Evolutionary conservation across 2,888 invertebrate genomes (phyloP), one percentile per base, ranked within the genome.

Genomic region (Oscheius sp.): DNA sequence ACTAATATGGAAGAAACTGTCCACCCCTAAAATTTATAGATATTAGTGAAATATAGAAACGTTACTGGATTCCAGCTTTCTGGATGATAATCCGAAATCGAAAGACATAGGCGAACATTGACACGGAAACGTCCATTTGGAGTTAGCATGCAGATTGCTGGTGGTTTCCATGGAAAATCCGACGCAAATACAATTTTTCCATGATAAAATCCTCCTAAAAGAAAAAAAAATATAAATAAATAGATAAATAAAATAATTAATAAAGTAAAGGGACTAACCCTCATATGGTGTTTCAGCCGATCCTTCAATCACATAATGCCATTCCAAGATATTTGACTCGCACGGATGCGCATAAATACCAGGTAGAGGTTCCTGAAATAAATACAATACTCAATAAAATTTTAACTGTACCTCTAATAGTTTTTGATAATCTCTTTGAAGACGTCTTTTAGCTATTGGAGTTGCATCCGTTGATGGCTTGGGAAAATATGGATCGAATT

Each of bases 21-120:
- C 97, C 97, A 98, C 1, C 96, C n/a, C n/a, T n/a, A n/a, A n/a
- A n/a, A n/a, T n/a, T n/a, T n/a, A n/a, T n/a, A n/a, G n/a, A n/a
- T n/a, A n/a, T n/a, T n/a, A n/a, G n/a, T n/a, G n/a, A n/a, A n/a
- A n/a, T n/a, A n/a, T n/a, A n/a, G n/a, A n/a, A n/a, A n/a, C n/a
- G n/a, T n/a, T n/a, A n/a, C 95, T 10, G 98, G 98, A 89, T 98
- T 98, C 98, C 98, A 99, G 2, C 96, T 95, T 87, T 98, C 97
- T 0, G 95, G 95, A 88, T 96, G 96, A 87, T 93, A 96, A 88
- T 96, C 95, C 67, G 92, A 92, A 79, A 92, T 98, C 80, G 96
- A 96, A 79, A 99, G 91, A 89, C 98, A 99, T 73, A 98, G 80
- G 68, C 89, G 88, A 73, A 73, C 76, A 69, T 86, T 86, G 8